Evolutionary conservation across 2,888 invertebrate species (phyloP).

Genomic region (Nesidiocoris tenuis): DNA sequence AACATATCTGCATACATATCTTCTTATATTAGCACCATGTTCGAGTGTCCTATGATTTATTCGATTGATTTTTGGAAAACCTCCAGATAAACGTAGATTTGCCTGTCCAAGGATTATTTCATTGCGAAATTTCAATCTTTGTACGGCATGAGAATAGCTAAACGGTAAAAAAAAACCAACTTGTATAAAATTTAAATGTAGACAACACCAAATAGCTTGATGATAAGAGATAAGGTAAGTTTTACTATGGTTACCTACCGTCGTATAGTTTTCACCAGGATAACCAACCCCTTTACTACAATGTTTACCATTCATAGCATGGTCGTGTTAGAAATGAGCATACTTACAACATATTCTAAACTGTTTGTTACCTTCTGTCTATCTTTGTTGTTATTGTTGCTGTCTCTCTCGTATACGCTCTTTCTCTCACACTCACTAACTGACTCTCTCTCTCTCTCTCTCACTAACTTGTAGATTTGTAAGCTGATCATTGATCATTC

Average conservation of each 20-base stretch:
- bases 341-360: conserved; percentile 28
- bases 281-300: too few relatives aligned
- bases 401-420: conserved; percentile 2
- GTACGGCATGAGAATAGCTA: conserved; percentile 20
- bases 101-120: conserved; percentile 23
- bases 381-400: not conserved
- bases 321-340: conserved; percentile 38
- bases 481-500: not conserved
- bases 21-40: conserved; percentile 29
- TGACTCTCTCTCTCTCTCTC: not conserved
- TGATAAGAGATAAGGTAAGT: conserved; percentile 26
- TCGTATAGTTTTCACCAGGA: not conserved
- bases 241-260: not conserved
- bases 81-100: conserved; percentile 14
- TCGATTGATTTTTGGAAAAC: conserved; percentile 26
- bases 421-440: conserved; percentile 4
- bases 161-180: conserved; percentile 13
- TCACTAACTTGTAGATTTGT: not conserved
- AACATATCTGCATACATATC: conserved; percentile 47
- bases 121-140: conserved; percentile 22
- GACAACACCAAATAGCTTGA: conserved; percentile 35
- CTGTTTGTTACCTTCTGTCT: not conserved
- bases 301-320: conserved; percentile 10
- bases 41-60: conserved; percentile 11
- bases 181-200: not conserved